These are phyloP conservation scores for Epinotia brunnichana DNA, from an alignment of 2,888 invertebrate genomes.

Conservation along the genomic window DNA sequence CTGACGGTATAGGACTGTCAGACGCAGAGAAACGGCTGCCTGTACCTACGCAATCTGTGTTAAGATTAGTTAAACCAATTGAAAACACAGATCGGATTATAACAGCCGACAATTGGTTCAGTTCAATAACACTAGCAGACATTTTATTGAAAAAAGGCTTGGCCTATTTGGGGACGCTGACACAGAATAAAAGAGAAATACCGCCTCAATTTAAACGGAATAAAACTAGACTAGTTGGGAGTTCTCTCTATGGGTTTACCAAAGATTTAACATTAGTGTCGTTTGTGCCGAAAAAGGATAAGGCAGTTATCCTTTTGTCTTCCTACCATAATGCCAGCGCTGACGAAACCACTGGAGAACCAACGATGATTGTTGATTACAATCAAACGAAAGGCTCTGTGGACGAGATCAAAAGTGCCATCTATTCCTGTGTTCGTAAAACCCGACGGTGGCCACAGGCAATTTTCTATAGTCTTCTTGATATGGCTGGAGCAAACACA, in stretches of 20 bases:
- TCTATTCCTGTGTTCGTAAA: constrained; percentile 21
- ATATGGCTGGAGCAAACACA: constrained; percentile 2
- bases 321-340: constrained; percentile 22
- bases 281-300: constrained; percentile 24
- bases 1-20: constrained; percentile 51
- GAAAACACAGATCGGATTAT: constrained; percentile 51
- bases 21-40: constrained; percentile 50
- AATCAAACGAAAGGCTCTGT: constrained; percentile 32
- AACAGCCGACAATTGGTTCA: constrained; percentile 58
- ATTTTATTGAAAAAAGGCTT: constrained; percentile 44
- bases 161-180: constrained; percentile 50
- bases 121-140: constrained; percentile 52
- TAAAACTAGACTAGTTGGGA: constrained; percentile 23
- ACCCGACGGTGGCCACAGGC: constrained; percentile 30
- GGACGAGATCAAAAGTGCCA: constrained; percentile 28
- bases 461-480: constrained; percentile 25
- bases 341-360: constrained; percentile 25
- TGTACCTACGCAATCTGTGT: constrained; percentile 53
- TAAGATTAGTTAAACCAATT: constrained; percentile 51
- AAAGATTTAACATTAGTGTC: constrained; percentile 33
- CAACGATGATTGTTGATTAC: constrained; percentile 30
- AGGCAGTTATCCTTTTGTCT: constrained; percentile 29
- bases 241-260: constrained; percentile 29
- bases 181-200: constrained; percentile 50
- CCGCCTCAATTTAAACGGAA: constrained; percentile 38